Percentiles rank a stretch among this genome's conserved stretches.
Conservation (phyloP, 1,140 invertebrate genomes). For the Nephotettix cincticeps region DNA sequence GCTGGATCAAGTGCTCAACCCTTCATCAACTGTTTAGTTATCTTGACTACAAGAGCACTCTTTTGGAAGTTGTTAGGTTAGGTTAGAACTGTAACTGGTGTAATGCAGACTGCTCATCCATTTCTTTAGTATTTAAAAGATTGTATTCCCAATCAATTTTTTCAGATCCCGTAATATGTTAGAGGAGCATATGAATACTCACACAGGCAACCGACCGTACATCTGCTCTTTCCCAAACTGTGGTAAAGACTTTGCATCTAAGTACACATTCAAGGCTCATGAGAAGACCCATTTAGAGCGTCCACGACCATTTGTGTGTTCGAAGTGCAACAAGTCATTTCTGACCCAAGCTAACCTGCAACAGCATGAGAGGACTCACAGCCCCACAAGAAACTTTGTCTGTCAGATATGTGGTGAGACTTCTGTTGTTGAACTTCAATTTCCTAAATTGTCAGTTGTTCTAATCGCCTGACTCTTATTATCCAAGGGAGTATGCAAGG, state of each 20-base stretch:
- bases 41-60: too few relatives aligned
- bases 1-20: too few relatives aligned
- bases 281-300: slow-evolving; percentile 70
- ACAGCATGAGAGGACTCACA: slow-evolving; percentile 71
- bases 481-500: too few relatives aligned
- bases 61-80: too few relatives aligned
- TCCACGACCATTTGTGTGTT: slow-evolving; percentile 65
- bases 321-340: slow-evolving; percentile 70
- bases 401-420: slow-evolving; percentile 69
- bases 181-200: slow-evolving; percentile 69
- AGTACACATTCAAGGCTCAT: slow-evolving; percentile 74
- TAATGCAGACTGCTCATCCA: background rate
- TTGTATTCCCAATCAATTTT: slow-evolving; percentile 31
- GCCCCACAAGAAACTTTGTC: slow-evolving; percentile 66
- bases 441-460: too few relatives aligned
- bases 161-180: slow-evolving; percentile 63
- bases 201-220: slow-evolving; percentile 67
- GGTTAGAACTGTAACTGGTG: too few relatives aligned
- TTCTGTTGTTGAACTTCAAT: too few relatives aligned
- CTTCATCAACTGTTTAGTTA: too few relatives aligned
- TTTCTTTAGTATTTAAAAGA: background rate
- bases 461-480: too few relatives aligned
- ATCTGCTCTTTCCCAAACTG: slow-evolving; percentile 60
- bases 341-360: slow-evolving; percentile 70
- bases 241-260: slow-evolving; percentile 72